Evolutionary conservation across 2,113 vertebrate species (phyloP), one percentile per base, ranked within the genome.

Genomic region (Pyrgilauda ruficollis): DNA sequence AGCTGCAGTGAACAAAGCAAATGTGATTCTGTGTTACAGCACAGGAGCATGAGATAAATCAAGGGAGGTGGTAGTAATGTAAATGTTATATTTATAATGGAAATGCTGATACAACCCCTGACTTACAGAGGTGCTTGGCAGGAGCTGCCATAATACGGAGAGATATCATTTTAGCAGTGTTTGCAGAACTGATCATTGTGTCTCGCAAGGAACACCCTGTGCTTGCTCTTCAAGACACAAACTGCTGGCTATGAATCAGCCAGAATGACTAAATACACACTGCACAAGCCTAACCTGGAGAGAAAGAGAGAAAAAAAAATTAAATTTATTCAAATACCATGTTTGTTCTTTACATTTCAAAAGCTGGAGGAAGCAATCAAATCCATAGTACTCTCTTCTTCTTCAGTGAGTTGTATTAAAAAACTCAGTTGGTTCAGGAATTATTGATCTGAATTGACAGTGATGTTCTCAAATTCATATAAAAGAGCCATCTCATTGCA

Each of bases 391-490:
- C 75, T 94, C 93, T 93, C 75, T 90, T 82, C 91, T 93, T 96
- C 73, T 95, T 93, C 95, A 81, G 90, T 94, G 96, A 96, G 80
- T 84, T 97, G 80, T 89, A 96, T 97, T 98, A 88, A 95, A 98
- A 98, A 97, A 73, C 81, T 97, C 94, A 88, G 8, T 94, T 93
- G 55, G 92, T 96, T 79, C 89, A 95, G 91, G 72, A 97, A 96
- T 96, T 98, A 98, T 98, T 97, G 97, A 98, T 97, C 92, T 92
- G 81, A 96, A 96, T 97, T 95, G 97, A 97, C 95, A 96, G 78
- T 80, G 89, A 97, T 94, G 89, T 95, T 97, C 96, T 95, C 88
- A 97, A 96, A 97, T 96, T 97, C 94, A 94, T 97, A 97, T 82
- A 92, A 97, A 97, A 97, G 84, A 97, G 70, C 59, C 73, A 94